Conservation (phyloP, 2,797 vertebrate genomes). For the Bradypodion ventrale region DNA sequence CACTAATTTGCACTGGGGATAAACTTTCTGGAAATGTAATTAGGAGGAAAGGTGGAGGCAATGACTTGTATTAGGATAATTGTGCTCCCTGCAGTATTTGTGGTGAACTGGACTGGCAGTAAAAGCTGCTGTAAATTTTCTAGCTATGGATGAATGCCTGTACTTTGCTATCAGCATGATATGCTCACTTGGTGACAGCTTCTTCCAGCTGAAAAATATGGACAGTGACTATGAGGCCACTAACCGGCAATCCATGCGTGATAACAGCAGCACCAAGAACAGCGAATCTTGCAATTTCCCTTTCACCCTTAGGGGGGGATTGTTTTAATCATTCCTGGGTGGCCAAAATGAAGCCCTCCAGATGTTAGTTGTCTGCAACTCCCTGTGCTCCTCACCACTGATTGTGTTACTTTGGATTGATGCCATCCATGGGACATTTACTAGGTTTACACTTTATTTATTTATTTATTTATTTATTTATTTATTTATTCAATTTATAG, state of each 20-base stretch:
- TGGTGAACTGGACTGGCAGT: neutral
- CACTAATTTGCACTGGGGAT: slow-evolving; percentile 26
- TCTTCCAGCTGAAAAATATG: neutral
- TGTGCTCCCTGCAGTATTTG: slow-evolving; percentile 2
- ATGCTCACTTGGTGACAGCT: neutral
- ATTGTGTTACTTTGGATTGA: too few relatives aligned
- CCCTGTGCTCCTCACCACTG: neutral
- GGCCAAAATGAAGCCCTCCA: too few relatives aligned
- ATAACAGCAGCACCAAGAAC: neutral
- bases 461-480: too few relatives aligned
- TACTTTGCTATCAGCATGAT: neutral
- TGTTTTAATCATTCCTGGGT: too few relatives aligned
- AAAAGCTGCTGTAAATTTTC: slow-evolving; percentile 15
- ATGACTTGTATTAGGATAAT: slow-evolving; percentile 21
- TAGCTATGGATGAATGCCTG: neutral
- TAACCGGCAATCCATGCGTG: neutral
- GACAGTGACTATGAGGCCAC: too few relatives aligned
- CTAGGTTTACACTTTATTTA: too few relatives aligned
- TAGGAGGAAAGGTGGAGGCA: slow-evolving; percentile 22
- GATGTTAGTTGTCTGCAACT: too few relatives aligned
- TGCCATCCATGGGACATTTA: too few relatives aligned
- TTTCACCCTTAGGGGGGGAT: neutral
- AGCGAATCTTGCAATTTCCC: neutral
- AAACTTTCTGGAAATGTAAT: slow-evolving; percentile 17
- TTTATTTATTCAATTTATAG: too few relatives aligned